Percentiles rank a stretch among this genome's conserved stretches.
Evolutionary conservation across 1,140 invertebrate genomes (phyloP).

Genomic region (Elymnias hypermnestra): DNA sequence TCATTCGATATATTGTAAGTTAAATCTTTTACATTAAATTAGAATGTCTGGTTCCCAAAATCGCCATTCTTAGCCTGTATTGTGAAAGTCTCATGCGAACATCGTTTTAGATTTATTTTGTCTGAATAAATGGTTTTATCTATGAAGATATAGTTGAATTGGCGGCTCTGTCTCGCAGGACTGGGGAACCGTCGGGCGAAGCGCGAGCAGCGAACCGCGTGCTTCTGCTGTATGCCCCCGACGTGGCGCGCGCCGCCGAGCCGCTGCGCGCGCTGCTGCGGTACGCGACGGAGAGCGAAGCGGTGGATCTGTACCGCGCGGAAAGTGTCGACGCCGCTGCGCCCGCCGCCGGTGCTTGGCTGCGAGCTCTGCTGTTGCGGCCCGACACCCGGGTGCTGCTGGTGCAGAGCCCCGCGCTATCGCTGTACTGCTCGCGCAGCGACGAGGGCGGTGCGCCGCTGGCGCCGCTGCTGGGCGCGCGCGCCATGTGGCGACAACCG

Average conservation of each 20-base stretch:
- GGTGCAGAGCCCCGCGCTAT: slow-evolving; percentile 48
- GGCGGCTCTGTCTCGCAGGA: neutral
- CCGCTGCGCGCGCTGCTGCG: neutral
- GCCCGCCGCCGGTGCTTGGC: slow-evolving; percentile 27
- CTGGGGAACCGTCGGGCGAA: neutral
- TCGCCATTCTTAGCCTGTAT: no score
- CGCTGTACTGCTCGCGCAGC: slow-evolving; percentile 20
- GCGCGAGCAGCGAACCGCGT: neutral
- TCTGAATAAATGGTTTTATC: no score
- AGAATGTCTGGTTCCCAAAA: no score
- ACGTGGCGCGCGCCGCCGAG: neutral
- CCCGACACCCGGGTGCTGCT: slow-evolving; percentile 33
- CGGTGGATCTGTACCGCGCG: slow-evolving; percentile 37
- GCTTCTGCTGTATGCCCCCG: neutral
- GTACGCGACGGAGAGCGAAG: neutral
- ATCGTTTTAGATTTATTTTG: no score
- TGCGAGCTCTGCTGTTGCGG: slow-evolving; percentile 21
- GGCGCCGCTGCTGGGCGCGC: slow-evolving; percentile 17
- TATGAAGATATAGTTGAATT: no score
- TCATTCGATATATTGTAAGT: no score
- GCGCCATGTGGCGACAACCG: slow-evolving; percentile 30
- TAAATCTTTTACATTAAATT: no score
- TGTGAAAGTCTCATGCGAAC: no score
- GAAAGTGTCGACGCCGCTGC: slow-evolving; percentile 19
- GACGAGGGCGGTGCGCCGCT: slow-evolving; percentile 27